Conservation (phyloP, 1,140 invertebrate genomes). For the Goniozus legneri region DNA sequence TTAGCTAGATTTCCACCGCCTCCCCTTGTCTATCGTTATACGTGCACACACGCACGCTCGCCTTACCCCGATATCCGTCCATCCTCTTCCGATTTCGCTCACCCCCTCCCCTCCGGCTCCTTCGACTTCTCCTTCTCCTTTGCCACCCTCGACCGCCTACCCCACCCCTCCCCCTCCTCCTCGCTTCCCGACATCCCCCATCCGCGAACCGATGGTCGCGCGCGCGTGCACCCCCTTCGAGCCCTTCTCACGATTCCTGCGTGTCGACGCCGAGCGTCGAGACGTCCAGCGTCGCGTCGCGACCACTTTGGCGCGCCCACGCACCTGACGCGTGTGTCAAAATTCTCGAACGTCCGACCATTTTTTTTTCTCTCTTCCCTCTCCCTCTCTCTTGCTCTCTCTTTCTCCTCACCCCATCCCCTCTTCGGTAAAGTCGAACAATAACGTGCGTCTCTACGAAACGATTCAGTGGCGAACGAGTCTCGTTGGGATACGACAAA, state of each 20-base stretch:
- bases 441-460: too few relatives aligned
- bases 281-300: not conserved
- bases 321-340: too few relatives aligned
- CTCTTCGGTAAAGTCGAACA: too few relatives aligned
- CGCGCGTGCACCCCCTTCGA: too few relatives aligned
- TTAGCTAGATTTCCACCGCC: conserved; percentile 11
- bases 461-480: too few relatives aligned
- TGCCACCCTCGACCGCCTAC: not conserved
- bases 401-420: conserved; percentile 12
- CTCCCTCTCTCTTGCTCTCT: conserved; percentile 4
- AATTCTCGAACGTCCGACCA: conserved; percentile 1
- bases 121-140: too few relatives aligned
- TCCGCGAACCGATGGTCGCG: conserved; percentile 3
- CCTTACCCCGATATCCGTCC: too few relatives aligned
- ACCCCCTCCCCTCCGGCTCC: not conserved
- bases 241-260: conserved; percentile 1
- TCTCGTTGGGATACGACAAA: too few relatives aligned
- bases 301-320: too few relatives aligned
- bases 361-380: conserved; percentile 6
- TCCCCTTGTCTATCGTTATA: too few relatives aligned
- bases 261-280: not conserved
- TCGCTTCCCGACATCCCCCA: not conserved
- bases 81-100: too few relatives aligned
- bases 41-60: not conserved
- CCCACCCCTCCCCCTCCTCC: conserved; percentile 2